Base-by-base conservation (phyloP, 2,113 vertebrate genomes). In the Blennius ocellaris region DNA sequence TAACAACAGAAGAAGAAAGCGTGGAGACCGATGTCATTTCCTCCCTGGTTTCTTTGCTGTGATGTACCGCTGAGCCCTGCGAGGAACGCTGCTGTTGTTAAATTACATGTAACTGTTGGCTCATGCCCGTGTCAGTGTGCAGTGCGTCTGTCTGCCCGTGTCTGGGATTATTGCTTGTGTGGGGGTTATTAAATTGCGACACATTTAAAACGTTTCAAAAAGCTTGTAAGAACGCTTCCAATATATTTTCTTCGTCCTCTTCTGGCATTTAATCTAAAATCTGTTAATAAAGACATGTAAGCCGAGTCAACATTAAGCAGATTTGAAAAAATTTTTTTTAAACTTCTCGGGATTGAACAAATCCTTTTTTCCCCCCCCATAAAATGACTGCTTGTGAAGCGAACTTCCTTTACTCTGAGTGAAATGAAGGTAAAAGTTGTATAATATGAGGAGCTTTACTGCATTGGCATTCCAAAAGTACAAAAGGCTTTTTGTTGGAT, bases 401-500 rank as follows among this genome's bases (percentile, higher is more conserved):
- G 17, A 52, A 39, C 52, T 11, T 49, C 39, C n/a, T 12, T 16
- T 16, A 51, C 54, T n/a, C 63, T 68, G 9, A 41, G 39, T 30
- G 5, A 50, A 63, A 73, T 39, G 5, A 54, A 41, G 45, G 48
- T 50, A 54, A 38, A 50, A 12, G 38, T 37, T 58, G 16, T 44
- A 51, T 69, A 67, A 78, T 39, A 50, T 30, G 41, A 79, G 58
- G 39, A 52, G 39, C 9, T 48, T 65, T 72, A 37, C 73, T 77
- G 56, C 30, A 71, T 36, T 39, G 66, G 68, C 69, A 87, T 78
- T 82, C 66, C 73, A 57, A 59, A 78, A 85, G 71, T 68, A 86
- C 87, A 90, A 90, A 87, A 76, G 41, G 54, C 80, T 73, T 89
- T 86, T 78, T 87, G 77, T 81, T 54, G 47, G 50, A 71, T 63